Evolutionary conservation across 2,888 invertebrate species (phyloP), one percentile per base, ranked within the genome.

Genomic region (Epiblema foenella): DNA sequence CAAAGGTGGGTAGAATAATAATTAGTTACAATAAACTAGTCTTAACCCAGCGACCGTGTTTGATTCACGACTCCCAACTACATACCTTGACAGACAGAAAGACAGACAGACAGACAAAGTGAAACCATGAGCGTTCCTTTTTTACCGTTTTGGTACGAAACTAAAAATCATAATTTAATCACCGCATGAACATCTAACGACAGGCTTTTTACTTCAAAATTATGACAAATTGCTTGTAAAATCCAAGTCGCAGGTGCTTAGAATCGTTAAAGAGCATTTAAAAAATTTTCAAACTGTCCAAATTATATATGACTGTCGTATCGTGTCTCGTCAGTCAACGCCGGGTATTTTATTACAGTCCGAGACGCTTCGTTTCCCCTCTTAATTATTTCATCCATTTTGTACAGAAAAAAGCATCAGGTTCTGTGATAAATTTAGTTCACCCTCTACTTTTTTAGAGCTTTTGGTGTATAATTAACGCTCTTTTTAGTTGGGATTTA

Each of bases 381-480:
- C 87, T 89, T 91, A 91, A 92, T 92, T 92, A 92, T 91, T 90
- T 88, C 83, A 86, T 87, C 86, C 84, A 83, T 89, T 90, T 85
- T 83, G 83, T 84, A 78, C 80, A 81, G 77, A 79, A 82, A 87
- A 88, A 89, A 85, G 90, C 88, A 81, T 91, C 90, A 87, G 88
- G 89, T 90, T 91, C 88, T 86, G 86, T 81, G 84, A 85, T 91
- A 92, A 89, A 91, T 89, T 89, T 93, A 92, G 88, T 82, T 79
- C 83, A 56, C 87, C 89, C 87, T 85, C 81, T 78, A 74, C 75
- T 78, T 84, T 87, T 84, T 81, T 78, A 66, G 57, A 15, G 78
- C 73, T 78, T 74, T 74, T 69, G 78, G 79, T 81, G 79, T 86
- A 86, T 87, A 88, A 87, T 88, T 88, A 87, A 84, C 86, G 80